Evolutionary conservation across 2,888 invertebrate species (phyloP).

Genomic region (Tenthredo livida): DNA sequence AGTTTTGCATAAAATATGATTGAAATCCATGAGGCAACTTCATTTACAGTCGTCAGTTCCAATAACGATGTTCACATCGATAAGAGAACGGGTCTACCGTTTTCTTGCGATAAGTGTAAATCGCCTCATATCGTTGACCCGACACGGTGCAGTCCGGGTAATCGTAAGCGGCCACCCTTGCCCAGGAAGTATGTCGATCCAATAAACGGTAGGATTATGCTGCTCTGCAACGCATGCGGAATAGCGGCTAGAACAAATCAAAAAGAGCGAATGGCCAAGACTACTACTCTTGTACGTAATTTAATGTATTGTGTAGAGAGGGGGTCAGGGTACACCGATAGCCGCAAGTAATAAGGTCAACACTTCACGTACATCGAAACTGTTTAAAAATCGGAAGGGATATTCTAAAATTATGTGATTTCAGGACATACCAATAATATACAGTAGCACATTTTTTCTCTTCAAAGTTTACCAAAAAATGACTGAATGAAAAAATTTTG

Average conservation of each 20-base stretch:
- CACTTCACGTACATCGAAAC: too few relatives aligned
- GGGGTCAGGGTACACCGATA: background rate
- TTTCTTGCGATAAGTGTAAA: constrained; percentile 45
- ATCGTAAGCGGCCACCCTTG: constrained; percentile 38
- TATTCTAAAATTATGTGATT: too few relatives aligned
- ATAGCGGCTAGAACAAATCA: constrained; percentile 27
- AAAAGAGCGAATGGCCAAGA: constrained; percentile 10
- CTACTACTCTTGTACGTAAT: background rate
- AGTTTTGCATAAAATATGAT: background rate
- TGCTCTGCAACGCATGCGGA: constrained; percentile 36
- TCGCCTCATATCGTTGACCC: constrained; percentile 42
- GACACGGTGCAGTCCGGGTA: constrained; percentile 32
- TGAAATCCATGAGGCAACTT: background rate
- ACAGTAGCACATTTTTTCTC: too few relatives aligned
- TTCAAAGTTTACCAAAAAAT: too few relatives aligned
- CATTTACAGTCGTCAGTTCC: background rate
- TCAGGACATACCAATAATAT: too few relatives aligned
- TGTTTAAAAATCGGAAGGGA: too few relatives aligned
- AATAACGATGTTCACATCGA: constrained; percentile 28
- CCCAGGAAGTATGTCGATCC: constrained; percentile 37
- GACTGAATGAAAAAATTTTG: too few relatives aligned
- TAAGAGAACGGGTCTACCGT: constrained; percentile 37
- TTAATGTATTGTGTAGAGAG: background rate
- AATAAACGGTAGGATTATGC: constrained; percentile 6
- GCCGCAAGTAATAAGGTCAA: background rate